These are phyloP conservation scores for Drosophila subsilvestris DNA, from an alignment of 2,888 invertebrate species.

Conservation along the genomic window DNA sequence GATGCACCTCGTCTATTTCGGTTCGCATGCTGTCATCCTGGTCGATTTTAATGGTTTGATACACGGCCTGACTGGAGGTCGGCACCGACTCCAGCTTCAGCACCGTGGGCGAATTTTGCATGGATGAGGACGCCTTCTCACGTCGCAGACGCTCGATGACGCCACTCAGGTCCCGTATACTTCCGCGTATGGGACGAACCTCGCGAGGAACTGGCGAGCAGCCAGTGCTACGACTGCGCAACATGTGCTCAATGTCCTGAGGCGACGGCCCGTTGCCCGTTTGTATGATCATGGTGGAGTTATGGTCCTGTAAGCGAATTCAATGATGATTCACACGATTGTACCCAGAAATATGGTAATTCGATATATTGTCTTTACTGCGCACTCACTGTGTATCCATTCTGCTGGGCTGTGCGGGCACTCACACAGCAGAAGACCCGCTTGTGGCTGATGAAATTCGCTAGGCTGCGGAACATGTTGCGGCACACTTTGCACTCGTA, in stretches of 20 bases:
- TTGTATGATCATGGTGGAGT: constrained; percentile 82
- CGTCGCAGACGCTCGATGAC: constrained; percentile 85
- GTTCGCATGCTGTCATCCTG: constrained; percentile 86
- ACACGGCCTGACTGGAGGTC: constrained; percentile 87
- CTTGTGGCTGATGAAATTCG: constrained; percentile 95
- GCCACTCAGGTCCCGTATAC: constrained; percentile 85
- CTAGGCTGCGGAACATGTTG: constrained; percentile 93
- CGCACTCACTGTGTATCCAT: constrained; percentile 72
- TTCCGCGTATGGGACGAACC: constrained; percentile 53
- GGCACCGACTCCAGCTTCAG: constrained; percentile 85
- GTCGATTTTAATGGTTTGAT: constrained; percentile 86
- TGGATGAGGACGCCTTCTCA: constrained; percentile 55
- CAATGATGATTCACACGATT: background rate
- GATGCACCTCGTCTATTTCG: constrained; percentile 87
- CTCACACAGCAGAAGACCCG: constrained; percentile 89
- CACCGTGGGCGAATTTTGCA: constrained; percentile 51
- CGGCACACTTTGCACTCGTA: constrained; percentile 95
- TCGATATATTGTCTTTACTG: constrained; percentile 54
- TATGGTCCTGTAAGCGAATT: constrained; percentile 59
- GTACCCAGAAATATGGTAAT: background rate
- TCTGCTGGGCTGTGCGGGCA: constrained; percentile 53
- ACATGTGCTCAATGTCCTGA: constrained; percentile 65
- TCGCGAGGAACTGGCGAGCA: constrained; percentile 73
- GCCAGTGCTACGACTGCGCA: constrained; percentile 77
- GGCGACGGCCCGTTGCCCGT: constrained; percentile 65